Base-by-base conservation (phyloP, 2,888 invertebrate genomes). In the Rhagonycha lutea region DNA sequence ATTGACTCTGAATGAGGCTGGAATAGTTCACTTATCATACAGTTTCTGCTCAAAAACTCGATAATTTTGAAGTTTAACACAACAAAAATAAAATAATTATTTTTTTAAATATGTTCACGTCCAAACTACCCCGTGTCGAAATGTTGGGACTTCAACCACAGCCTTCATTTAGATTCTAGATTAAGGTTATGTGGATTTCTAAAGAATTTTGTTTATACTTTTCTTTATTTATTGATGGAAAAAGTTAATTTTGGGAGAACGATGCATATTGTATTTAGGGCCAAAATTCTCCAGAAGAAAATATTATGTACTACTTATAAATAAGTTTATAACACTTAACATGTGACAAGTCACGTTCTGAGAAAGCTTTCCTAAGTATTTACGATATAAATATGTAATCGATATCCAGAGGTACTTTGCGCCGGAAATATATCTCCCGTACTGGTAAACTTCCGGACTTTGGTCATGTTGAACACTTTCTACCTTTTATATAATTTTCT, bases 301-400 rank as follows among this genome's bases (percentile, higher is more conserved):
- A 47, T n/a, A 3, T 47, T 47, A 7, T n/a, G 24, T 65, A 8
- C 24, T 24, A 23, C 4, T 14, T 68, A 29, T 68, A 18, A 29
- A 28, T 32, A 65, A n/a, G 29, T 68, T 68, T 68, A 14, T 18
- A 32, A n/a, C 29, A 68, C 70, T 68, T 26, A 67, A 26, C 29
- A 60, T 60, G 65, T 72, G 71, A 72, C 65, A 72, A 72, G 47
- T 68, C 29, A 61, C 24, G 68, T 61, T 61, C 11, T 68, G 68
- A 68, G 28, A 74, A 74, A 74, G 70, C 80, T 80, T 82, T 80
- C 80, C 79, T 79, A 81, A 80, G 80, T 82, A 82, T 81, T 81
- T 80, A 77, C 80, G 79, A 81, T 82, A 82, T 82, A 81, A 82
- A 82, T 82, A 82, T 81, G 82, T 81, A 82, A 82, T 82, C 82